Evolutionary conservation across 2,888 invertebrate genomes (phyloP).

Genomic region (Caradrina kadenii): DNA sequence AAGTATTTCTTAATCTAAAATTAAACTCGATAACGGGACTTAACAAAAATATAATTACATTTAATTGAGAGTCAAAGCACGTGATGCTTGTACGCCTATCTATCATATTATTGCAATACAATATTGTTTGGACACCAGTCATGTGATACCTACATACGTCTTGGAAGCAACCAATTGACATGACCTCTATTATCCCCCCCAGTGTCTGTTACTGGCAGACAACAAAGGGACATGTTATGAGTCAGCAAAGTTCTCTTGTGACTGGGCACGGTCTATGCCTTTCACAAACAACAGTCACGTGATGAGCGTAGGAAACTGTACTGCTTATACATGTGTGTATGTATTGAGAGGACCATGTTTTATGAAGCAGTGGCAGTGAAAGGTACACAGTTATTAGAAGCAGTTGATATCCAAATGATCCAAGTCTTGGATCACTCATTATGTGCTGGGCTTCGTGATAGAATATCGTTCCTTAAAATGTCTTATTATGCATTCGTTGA

Average conservation of each 20-base stretch:
- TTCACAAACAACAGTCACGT: conserved; percentile 78
- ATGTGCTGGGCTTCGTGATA: conserved; percentile 10
- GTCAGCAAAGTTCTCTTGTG: conserved; percentile 62
- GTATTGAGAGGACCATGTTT: conserved; percentile 26
- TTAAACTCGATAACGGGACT: conserved; percentile 55
- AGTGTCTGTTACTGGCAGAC: conserved; percentile 28
- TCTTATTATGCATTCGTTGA: background rate
- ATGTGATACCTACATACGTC: conserved; percentile 60
- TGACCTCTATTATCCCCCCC: conserved; percentile 58
- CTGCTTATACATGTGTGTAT: conserved; percentile 24
- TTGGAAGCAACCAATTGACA: conserved; percentile 58
- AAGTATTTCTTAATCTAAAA: conserved; percentile 45
- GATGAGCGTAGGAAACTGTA: conserved; percentile 62
- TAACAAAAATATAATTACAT: conserved; percentile 56
- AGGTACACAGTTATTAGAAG: conserved; percentile 51
- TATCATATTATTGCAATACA: conserved; percentile 62
- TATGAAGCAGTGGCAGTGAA: conserved; percentile 48
- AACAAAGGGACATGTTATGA: conserved; percentile 59
- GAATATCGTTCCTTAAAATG: conserved; percentile 21
- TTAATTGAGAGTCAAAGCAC: conserved; percentile 64
- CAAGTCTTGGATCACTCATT: conserved; percentile 7
- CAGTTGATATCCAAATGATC: conserved; percentile 4
- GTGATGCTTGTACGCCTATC: conserved; percentile 58
- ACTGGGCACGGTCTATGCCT: conserved; percentile 66
- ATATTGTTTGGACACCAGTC: conserved; percentile 61